A percentile compares a stretch with the other conserved stretches of the same genome.
Conservation (phyloP, 2,888 invertebrate genomes). For the Aphodius sticticus region DNA sequence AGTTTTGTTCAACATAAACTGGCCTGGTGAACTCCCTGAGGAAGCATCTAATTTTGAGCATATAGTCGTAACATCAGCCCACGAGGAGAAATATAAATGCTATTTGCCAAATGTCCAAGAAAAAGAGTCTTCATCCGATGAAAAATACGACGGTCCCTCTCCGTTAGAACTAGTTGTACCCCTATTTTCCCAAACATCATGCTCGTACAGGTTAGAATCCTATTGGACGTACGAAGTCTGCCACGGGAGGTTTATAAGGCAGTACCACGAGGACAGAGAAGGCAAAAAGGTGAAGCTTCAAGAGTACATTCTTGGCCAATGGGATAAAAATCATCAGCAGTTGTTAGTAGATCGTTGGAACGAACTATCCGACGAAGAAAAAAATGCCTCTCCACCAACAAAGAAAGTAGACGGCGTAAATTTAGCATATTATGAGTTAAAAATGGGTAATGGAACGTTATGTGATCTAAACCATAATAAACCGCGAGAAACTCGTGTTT, state of each 20-base stretch:
- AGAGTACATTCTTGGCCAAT: conserved; percentile 85
- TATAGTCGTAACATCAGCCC: conserved; percentile 74
- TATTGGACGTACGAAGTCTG: conserved; percentile 98
- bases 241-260: conserved; percentile 89
- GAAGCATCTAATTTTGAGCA: conserved; percentile 62
- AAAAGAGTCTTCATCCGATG: conserved; percentile 63
- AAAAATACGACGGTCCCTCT: conserved; percentile 75
- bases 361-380: conserved; percentile 63
- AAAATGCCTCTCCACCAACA: conserved; percentile 59
- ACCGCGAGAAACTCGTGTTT: conserved; percentile 80
- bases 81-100: conserved; percentile 87
- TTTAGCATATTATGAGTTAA: conserved; percentile 87
- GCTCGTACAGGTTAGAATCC: conserved; percentile 86
- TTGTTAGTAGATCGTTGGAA: conserved; percentile 64
- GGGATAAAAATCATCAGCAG: conserved; percentile 72
- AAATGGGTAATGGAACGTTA: conserved; percentile 86
- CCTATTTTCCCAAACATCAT: conserved; percentile 77
- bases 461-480: conserved; percentile 88
- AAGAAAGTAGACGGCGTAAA: conserved; percentile 88
- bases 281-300: conserved; percentile 83
- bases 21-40: conserved; percentile 68
- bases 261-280: conserved; percentile 96
- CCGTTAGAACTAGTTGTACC: conserved; percentile 81
- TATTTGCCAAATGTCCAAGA: conserved; percentile 74
- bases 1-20: conserved; percentile 80